Evolutionary conservation across 2,797 vertebrate species (phyloP).

Genomic region (Melopsittacus undulatus): DNA sequence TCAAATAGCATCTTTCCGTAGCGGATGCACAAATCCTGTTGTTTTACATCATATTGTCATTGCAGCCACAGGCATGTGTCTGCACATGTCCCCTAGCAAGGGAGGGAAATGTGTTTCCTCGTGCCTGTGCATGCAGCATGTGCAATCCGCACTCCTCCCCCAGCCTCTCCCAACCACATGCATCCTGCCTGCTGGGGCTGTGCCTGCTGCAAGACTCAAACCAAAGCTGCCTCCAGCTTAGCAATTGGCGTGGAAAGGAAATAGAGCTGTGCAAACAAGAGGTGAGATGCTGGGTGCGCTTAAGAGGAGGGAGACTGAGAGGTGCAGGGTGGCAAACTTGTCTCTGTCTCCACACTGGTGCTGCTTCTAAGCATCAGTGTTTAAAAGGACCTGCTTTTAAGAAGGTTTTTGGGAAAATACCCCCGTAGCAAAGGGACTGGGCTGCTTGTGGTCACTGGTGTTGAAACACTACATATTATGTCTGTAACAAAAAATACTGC

Average conservation of each 20-base stretch:
- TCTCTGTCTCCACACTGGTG: not conserved
- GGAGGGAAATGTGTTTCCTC: not conserved
- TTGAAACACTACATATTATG: not conserved
- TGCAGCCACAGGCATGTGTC: not conserved
- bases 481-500: not conserved
- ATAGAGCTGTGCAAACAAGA: not conserved
- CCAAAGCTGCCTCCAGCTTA: fast-evolving
- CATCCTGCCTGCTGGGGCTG: not conserved
- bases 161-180: not conserved
- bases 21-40: not conserved
- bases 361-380: not conserved
- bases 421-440: not conserved
- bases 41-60: not conserved
- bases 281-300: fast-evolving
- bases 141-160: not conserved
- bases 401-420: not conserved
- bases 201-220: not conserved
- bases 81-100: not conserved
- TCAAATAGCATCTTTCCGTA: not conserved
- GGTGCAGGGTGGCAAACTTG: not conserved
- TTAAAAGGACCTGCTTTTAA: not conserved
- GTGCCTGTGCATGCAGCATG: not conserved
- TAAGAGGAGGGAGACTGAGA: not conserved
- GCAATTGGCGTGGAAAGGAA: fast-evolving
- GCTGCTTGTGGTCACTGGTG: not conserved